Evolutionary conservation across 2,113 vertebrate genomes (phyloP), one percentile per base, ranked within the genome.

Genomic region (Siniperca chuatsi): DNA sequence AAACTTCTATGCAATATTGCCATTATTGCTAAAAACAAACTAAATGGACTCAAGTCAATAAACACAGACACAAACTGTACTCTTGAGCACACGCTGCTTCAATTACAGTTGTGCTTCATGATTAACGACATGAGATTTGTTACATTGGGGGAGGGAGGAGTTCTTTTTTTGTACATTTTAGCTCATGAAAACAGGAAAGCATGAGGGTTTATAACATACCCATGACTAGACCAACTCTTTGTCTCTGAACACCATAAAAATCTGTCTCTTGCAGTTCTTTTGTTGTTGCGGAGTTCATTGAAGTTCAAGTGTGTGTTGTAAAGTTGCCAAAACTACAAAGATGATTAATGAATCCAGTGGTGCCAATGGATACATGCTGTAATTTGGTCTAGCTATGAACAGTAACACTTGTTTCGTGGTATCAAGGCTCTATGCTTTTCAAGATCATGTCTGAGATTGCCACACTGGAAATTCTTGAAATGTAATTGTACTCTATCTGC

Each of bases 111-210:
- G 40, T 35, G 29, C 66, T 62, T 70, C 23, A 70, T 64, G 44
- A 70, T 71, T 62, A 80, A 80, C 64, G 78, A 62, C 58, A 20
- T 29, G 5, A 50, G 77, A 48, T 48, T 69, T 0, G 5, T 7
- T 40, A 81, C 73, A 68, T 42, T 1, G 13, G 54, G 48, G 71
- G 42, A 62, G 82, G 65, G 66, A 58, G 18, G 33, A 55, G 65
- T 83, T 83, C 50, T 40, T 75, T 71, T 82, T 69, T 84, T 83
- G 79, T 33, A 79, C 70, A 84, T 88, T 88, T 73, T 54, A 81
- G 68, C 72, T 79, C 57, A 73, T 86, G 87, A 91, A 81, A 84
- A 73, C 80, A 12, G 46, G 18, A 60, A 83, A 67, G 54, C 58
- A 81, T 21, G 29, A 76, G n/a, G 20, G 23, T 80, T 84, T 62